Base-by-base conservation (phyloP, 2,797 vertebrate species). In the Buphagus erythrorhynchus region DNA sequence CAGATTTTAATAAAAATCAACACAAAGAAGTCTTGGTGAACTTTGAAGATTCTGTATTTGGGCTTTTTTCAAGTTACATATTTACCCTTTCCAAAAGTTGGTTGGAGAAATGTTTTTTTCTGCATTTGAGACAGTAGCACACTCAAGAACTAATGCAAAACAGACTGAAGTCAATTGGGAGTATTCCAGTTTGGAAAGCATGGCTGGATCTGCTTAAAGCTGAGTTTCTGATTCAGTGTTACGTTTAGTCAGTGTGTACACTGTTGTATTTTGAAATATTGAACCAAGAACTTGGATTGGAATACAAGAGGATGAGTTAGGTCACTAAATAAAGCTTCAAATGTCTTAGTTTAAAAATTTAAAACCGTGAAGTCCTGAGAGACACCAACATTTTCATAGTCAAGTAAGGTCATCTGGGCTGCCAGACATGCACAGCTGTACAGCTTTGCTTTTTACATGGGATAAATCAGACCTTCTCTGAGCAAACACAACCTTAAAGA, bases 21-120 rank as follows among this genome's bases (percentile, higher is more conserved):
- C 45, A 71, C 16, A 21, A 55, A 81, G 6, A 81, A 88, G 15
- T 20, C 43, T 51, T 65, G 2, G 33, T 66, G 18, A 13, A 68
- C 18, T 88, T 72, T 75, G 35, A 65, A 93, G 59, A 69, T 58
- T 78, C 62, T 74, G 36, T 48, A 33, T 78, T 82, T 89, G 78
- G 72, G 45, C 49, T 81, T 95, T 90, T 91, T 83, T 75, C 86
- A 94, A 93, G 36, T 76, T 84, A 73, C 48, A 73, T 90, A 96
- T 95, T 94, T 92, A 80, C 38, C 9, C 11, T 94, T 91, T 82
- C 28, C 83, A 66, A 28, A 75, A 43, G 17, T 51, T 89, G 29
- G 24, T 76, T 79, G 11, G 13, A 85, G 45, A 87, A 63, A 49
- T 48, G 33, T 40, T 61, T 94, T 87, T 81, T 92, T 54, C 68